These are phyloP conservation scores for Fulica atra DNA, from an alignment of 2,113 vertebrate genomes.

Conservation along the genomic window DNA sequence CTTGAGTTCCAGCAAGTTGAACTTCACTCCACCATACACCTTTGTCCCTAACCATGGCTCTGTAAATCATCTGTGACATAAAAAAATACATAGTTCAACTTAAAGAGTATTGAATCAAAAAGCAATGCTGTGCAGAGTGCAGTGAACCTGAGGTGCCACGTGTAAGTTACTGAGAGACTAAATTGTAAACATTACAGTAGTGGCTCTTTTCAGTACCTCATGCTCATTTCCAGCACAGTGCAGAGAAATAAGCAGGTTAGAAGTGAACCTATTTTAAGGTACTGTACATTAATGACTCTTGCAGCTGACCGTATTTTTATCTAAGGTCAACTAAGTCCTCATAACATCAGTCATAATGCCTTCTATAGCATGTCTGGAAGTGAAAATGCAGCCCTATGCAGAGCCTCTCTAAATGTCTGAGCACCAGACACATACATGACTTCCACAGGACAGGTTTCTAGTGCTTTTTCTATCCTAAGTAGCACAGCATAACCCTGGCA, in stretches of 20 bases:
- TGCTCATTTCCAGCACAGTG: background rate
- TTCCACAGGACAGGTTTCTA: background rate
- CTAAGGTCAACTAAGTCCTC: background rate
- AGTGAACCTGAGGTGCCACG: background rate
- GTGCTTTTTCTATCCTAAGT: background rate
- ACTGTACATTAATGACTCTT: background rate
- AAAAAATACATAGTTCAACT: background rate
- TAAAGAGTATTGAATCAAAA: background rate
- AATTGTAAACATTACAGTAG: background rate
- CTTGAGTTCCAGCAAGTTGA: background rate
- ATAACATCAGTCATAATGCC: background rate
- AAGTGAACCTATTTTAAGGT: slow-evolving; percentile 17
- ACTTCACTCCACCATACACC: background rate
- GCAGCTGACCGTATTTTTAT: background rate
- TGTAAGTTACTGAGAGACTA: background rate
- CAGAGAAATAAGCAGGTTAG: background rate
- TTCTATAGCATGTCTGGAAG: background rate
- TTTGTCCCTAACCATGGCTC: background rate
- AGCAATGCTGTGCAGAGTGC: background rate
- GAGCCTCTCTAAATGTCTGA: background rate
- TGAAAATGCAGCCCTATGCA: background rate
- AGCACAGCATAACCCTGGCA: background rate
- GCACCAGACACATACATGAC: rapidly evolving
- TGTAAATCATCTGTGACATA: background rate
- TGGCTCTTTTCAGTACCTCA: background rate